Base-by-base conservation (phyloP, 2,797 vertebrate species). In the Staurois parvus region DNA sequence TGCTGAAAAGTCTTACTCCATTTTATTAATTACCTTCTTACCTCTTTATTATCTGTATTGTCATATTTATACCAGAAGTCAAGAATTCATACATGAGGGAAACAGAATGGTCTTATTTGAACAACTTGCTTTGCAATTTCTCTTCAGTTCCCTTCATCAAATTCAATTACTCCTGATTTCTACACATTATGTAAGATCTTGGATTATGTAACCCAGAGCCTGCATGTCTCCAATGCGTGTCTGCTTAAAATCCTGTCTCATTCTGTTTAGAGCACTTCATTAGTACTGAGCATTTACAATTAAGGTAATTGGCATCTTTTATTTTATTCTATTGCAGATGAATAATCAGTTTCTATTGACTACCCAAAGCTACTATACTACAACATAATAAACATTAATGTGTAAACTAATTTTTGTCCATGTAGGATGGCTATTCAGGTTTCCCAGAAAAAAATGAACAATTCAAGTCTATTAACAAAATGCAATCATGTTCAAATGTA, bases 101-200 rank as follows among this genome's bases (percentile, higher is more conserved):
- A 32, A 62, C 29, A n/a, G 30, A 64, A 28, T 64, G 52, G 11
- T 34, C 59, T 21, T 24, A 62, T 56, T 26, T 17, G 34, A 11
- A 64, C 32, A 62, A 40, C 30, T 45, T 64, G 34, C n/a, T 29
- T 77, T 40, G 15, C 45, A 21, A 69, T 68, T 69, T 70, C 21
- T 30, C 21, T 81, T 34, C 79, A 59, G 34, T 34, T 19, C 34
- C 45, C 48, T 72, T 56, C 79, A 75, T 83, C 56, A 75, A 67
- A 83, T 75, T 74, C 56, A 75, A 42, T 75, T 75, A 82, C 80
- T 56, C 59, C 9, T 28, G 19, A 73, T 73, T 42, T 30, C 70
- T 48, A 32, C 59, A 42, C 26, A 67, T 83, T 83, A 83, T 48
- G 81, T 75, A 83, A 83, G 40, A 74, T 74, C 32, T 45, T n/a